phyloP scores from a whole-genome alignment of 2,797 vertebrate species.

The Epinephelus awoara region DNA sequence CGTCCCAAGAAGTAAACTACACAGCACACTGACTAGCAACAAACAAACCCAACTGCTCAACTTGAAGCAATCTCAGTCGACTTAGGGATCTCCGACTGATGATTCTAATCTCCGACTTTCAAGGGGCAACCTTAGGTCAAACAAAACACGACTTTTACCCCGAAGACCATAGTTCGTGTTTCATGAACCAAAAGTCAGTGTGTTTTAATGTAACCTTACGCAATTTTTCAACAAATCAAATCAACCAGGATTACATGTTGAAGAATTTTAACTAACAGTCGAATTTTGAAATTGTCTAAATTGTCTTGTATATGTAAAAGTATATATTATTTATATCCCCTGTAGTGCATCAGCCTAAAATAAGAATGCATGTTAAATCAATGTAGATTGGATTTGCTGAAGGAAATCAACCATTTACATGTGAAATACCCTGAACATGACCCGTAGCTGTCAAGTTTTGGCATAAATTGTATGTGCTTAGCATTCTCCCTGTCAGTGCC shows the following conservation, averaged over 20 bases:
- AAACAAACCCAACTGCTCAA: no score
- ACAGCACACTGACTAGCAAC: no score
- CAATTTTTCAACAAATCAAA: no score
- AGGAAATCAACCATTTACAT: not conserved
- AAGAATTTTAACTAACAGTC: not conserved
- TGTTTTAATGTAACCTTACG: no score
- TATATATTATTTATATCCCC: not conserved
- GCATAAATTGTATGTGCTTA: constrained; percentile 1
- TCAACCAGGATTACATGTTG: not conserved
- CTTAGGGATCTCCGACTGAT: no score
- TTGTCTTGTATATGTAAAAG: not conserved
- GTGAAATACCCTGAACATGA: constrained; percentile 20
- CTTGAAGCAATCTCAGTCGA: no score
- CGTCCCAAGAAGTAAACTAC: no score
- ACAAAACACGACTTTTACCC: no score
- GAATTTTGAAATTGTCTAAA: not conserved
- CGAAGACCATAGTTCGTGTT: no score
- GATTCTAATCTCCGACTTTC: no score
- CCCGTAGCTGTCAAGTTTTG: not conserved
- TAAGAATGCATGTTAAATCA: not conserved
- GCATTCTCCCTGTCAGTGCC: constrained; percentile 22
- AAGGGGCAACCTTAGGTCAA: no score
- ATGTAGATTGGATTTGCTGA: not conserved
- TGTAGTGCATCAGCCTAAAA: not conserved
- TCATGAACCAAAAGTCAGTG: no score